phyloP scores from a whole-genome alignment of 2,113 vertebrate species.

The Hippocampus mohnikei region DNA sequence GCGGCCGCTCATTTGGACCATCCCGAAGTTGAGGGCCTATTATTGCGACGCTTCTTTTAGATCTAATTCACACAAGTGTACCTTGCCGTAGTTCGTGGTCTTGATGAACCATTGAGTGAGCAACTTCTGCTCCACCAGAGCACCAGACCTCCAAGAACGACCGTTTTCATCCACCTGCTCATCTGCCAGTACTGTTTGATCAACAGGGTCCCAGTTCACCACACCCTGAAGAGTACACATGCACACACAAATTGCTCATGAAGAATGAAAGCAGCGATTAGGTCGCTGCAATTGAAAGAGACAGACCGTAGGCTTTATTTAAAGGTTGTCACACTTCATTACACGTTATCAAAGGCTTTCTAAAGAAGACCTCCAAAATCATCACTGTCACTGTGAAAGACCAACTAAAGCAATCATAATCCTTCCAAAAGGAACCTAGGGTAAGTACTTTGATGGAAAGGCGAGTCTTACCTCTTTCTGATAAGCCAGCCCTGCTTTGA shows the following conservation, averaged over 20 bases:
- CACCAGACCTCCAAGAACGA: slow-evolving; percentile 91
- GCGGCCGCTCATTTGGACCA: slow-evolving; percentile 29
- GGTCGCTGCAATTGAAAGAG: slow-evolving; percentile 30
- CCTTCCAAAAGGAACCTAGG: slow-evolving; percentile 16
- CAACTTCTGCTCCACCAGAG: slow-evolving; percentile 89
- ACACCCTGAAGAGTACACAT: slow-evolving; percentile 73
- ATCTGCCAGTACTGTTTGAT: slow-evolving; percentile 92
- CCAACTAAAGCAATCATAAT: slow-evolving; percentile 17
- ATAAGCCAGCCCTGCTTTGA: slow-evolving; percentile 87
- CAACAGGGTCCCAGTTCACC: slow-evolving; percentile 97
- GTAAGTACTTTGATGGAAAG: slow-evolving; percentile 14
- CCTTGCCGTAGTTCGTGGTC: slow-evolving; percentile 93
- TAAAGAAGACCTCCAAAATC: neutral
- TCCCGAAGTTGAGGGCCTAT: slow-evolving; percentile 8
- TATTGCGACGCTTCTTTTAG: slow-evolving; percentile 15
- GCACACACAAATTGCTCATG: slow-evolving; percentile 15
- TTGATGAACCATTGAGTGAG: slow-evolving; percentile 97
- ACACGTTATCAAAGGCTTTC: slow-evolving; percentile 34
- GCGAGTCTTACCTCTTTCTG: slow-evolving; percentile 87
- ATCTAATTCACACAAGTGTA: slow-evolving; percentile 39
- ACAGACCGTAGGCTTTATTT: slow-evolving; percentile 25
- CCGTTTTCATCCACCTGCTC: slow-evolving; percentile 95
- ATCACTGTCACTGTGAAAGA: slow-evolving; percentile 19
- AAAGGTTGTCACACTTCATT: slow-evolving; percentile 39
- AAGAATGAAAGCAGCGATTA: slow-evolving; percentile 29